Conservation (phyloP, 2,888 invertebrate species). For the Philonicus albiceps region DNA sequence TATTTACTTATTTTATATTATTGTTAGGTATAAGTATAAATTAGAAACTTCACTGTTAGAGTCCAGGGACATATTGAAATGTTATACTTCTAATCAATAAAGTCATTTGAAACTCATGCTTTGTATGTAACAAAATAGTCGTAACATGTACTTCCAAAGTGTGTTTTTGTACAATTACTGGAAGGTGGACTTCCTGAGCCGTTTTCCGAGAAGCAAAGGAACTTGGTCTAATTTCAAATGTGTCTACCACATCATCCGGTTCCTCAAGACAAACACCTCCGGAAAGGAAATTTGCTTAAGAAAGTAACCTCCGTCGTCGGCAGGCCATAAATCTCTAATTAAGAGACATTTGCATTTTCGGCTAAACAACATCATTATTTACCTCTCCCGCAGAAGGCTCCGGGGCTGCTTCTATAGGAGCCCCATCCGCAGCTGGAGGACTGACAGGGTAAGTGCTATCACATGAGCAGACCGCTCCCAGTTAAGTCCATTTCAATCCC, state of each 20-base stretch:
- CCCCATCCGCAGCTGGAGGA: background rate
- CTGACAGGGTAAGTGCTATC: background rate
- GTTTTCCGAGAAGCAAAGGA: background rate
- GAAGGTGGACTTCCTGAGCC: background rate
- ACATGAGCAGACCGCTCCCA: background rate
- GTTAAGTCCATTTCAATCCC: background rate
- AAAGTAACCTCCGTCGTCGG: constrained; percentile 15
- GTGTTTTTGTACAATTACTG: background rate
- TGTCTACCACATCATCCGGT: background rate
- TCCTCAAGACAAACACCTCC: constrained; percentile 6
- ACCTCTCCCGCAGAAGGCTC: background rate
- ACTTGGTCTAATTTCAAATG: background rate
- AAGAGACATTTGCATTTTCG: constrained; percentile 36
- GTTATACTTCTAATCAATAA: no score
- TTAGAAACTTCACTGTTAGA: no score
- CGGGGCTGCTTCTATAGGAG: background rate
- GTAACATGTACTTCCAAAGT: background rate
- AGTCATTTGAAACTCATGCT: no score
- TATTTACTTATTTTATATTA: no score
- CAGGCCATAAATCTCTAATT: constrained; percentile 35
- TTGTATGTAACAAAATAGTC: background rate
- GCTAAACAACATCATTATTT: constrained; percentile 17
- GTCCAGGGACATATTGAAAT: no score
- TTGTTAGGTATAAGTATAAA: no score
- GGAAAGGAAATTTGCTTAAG: constrained; percentile 36